These are phyloP conservation scores for Dyspetes luteomarginatus DNA, from an alignment of 2,888 invertebrate genomes.

Conservation along the genomic window DNA sequence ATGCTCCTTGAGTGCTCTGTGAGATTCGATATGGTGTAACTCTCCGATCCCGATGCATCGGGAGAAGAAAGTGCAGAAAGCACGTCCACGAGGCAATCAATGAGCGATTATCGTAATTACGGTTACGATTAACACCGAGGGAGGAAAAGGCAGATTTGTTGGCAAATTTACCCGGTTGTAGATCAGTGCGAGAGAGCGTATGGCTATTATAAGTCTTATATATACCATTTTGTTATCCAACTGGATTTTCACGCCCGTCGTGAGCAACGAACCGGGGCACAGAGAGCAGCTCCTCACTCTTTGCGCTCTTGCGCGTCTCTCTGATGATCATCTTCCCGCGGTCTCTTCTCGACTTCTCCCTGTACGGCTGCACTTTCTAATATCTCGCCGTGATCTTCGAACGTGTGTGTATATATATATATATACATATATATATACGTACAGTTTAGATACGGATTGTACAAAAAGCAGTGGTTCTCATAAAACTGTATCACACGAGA, in stretches of 20 bases:
- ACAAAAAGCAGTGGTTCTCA: constrained; percentile 69
- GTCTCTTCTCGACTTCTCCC: constrained; percentile 29
- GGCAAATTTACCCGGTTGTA: constrained; percentile 55
- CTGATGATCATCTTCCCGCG: constrained; percentile 60
- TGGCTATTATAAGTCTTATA: constrained; percentile 42
- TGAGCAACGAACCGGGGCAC: constrained; percentile 46
- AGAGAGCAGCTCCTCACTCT: no score
- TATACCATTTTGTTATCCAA: constrained; percentile 37
- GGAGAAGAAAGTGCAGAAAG: constrained; percentile 73
- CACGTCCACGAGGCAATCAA: constrained; percentile 77
- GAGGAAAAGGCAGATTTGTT: constrained; percentile 48
- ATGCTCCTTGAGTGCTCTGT: neutral
- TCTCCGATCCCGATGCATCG: constrained; percentile 43
- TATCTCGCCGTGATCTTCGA: constrained; percentile 70
- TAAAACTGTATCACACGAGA: constrained; percentile 65
- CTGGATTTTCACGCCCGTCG: constrained; percentile 59
- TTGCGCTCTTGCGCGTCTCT: constrained; percentile 26
- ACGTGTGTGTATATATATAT: constrained; percentile 35
- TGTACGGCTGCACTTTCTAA: constrained; percentile 75
- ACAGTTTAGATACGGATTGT: constrained; percentile 49
- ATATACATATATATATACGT: neutral
- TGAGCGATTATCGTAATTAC: constrained; percentile 80
- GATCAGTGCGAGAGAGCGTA: neutral
- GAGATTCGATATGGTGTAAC: constrained; percentile 51
- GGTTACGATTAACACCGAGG: constrained; percentile 73